These are phyloP conservation scores for Mylabris phalerata DNA, from an alignment of 1,140 invertebrate genomes.

Conservation along the genomic window DNA sequence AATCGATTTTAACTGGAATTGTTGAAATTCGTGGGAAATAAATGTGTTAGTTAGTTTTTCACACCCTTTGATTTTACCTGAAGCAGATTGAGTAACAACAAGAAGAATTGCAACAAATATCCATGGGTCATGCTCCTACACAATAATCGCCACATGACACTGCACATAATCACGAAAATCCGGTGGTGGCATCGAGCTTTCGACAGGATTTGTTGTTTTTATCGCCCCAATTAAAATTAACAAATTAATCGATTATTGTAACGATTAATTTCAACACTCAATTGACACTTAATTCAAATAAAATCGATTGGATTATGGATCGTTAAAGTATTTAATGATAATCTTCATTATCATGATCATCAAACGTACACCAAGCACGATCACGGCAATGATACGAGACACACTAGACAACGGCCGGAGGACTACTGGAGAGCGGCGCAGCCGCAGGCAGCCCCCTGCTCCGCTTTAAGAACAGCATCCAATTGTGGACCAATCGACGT, in stretches of 20 bases:
- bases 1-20: too few relatives aligned
- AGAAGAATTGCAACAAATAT: constrained; percentile 45
- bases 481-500: constrained; percentile 32
- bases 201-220: constrained; percentile 4
- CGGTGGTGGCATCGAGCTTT: constrained; percentile 26
- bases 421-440: constrained; percentile 37
- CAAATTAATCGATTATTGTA: too few relatives aligned
- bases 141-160: constrained; percentile 45
- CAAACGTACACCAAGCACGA: neutral
- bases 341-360: neutral
- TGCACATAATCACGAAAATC: constrained; percentile 42
- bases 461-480: constrained; percentile 30
- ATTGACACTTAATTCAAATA: neutral
- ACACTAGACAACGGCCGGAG: constrained; percentile 27
- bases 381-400: neutral
- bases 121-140: constrained; percentile 46
- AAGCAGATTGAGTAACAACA: constrained; percentile 41
- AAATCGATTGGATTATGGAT: too few relatives aligned
- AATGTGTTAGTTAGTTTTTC: too few relatives aligned
- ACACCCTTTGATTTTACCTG: constrained; percentile 35
- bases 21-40: too few relatives aligned
- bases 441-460: constrained; percentile 34
- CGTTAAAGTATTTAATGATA: too few relatives aligned
- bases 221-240: too few relatives aligned
- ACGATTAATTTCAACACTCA: neutral